Evolutionary conservation across 2,797 vertebrate species (phyloP), one percentile per base, ranked within the genome.

Genomic region (Pterois miles): DNA sequence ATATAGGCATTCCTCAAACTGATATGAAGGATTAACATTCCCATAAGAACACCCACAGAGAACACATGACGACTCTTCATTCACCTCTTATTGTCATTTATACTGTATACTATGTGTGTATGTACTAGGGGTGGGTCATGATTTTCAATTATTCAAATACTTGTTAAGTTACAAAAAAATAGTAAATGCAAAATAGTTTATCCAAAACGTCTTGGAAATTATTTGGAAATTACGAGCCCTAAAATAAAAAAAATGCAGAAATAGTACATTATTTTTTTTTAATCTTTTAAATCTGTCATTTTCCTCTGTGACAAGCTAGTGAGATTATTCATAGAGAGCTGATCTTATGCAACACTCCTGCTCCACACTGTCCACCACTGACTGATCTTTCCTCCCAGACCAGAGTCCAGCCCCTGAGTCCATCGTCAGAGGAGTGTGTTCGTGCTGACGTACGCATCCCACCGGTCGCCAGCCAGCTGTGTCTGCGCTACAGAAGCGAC

Each of bases 361-460:
- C 40, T 43, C 43, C 20, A 20, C 43, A 48, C 43, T n/a, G 59
- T 79, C 81, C 70, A 60, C 34, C 60, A 6, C 85, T 88, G 71
- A 87, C 74, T 34, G 34, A 20, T 48, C 43, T 63, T 66, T 62
- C 78, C 66, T 84, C 63, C 72, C 93, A 96, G 96, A 92, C 90
- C 93, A 57, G 76, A 83, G 88, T 94, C 69, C 86, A 53, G 68
- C 62, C 94, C 86, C 86, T 94, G 92, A 94, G 91, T 90, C 94
- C 95, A 69, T 92, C 93, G 79, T 56, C 53, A 78, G 88, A 94
- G 94, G 92, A 94, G 80, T 99, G 98, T 93, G 95, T 99, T 93
- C 97, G 96, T 92, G 94, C 95, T 86, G 98, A 99, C 88, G 93
- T 97, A 80, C 98, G 98, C 90, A 92, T 99, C 88, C 92, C 93